phyloP scores from a whole-genome alignment of 2,797 vertebrate genomes.

The Sternotherus odoratus region DNA sequence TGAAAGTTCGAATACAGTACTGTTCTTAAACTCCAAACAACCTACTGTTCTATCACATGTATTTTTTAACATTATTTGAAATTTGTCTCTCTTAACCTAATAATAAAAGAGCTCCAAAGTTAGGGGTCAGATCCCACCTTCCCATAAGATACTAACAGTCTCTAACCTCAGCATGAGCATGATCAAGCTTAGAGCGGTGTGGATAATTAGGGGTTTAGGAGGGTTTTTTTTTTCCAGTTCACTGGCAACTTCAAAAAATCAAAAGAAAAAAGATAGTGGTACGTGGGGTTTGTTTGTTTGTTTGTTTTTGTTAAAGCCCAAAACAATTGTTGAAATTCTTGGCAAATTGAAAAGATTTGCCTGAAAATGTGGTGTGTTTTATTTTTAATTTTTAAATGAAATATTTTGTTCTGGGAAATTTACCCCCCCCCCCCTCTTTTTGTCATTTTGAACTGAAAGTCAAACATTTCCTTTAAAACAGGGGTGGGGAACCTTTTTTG shows the following conservation, averaged over 20 bases:
- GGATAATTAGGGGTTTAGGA: neutral
- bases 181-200: neutral
- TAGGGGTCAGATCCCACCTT: neutral
- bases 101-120: neutral
- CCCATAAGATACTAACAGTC: neutral
- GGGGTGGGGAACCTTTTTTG: too few relatives aligned
- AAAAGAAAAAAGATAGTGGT: too few relatives aligned
- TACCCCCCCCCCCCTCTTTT: too few relatives aligned
- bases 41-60: neutral
- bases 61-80: neutral
- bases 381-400: too few relatives aligned
- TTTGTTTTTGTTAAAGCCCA: neutral
- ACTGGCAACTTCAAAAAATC: neutral
- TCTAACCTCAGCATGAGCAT: neutral
- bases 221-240: too few relatives aligned
- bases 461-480: neutral
- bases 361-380: too few relatives aligned
- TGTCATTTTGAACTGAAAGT: too few relatives aligned
- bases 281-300: neutral
- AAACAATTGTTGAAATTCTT: neutral
- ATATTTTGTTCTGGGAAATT: too few relatives aligned
- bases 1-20: neutral
- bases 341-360: neutral
- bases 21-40: neutral
- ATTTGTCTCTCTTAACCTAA: neutral